Percentiles rank a stretch among this genome's conserved stretches.
phyloP scores from a whole-genome alignment of 1,140 invertebrate genomes.

The Drosophila parabipectinata region DNA sequence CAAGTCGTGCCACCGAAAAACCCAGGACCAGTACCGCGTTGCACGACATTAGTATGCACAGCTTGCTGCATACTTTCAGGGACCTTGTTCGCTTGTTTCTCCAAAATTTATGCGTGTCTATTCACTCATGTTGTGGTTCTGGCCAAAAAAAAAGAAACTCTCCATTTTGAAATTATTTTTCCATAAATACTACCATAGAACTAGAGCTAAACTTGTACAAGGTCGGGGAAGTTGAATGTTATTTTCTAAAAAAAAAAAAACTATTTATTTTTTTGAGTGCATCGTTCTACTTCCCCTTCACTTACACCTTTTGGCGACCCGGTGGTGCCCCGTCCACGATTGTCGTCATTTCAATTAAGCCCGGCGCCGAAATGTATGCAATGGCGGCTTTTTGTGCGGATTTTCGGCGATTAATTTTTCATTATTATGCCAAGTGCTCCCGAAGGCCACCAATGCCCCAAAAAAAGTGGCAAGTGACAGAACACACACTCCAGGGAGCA shows the following conservation, averaged over 20 bases:
- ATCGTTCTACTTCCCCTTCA: constrained; percentile 1
- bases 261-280: not conserved
- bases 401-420: constrained; percentile 67
- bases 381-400: constrained; percentile 43
- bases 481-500: constrained; percentile 8
- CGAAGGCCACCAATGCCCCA: constrained; percentile 30
- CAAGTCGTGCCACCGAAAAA: constrained; percentile 34
- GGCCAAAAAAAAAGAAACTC: not conserved
- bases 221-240: not conserved
- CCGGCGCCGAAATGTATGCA: constrained; percentile 65
- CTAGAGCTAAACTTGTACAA: no score
- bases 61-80: constrained; percentile 49
- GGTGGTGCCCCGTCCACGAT: constrained; percentile 33
- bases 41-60: constrained; percentile 62
- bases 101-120: constrained; percentile 74
- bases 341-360: constrained; percentile 71
- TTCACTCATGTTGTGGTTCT: constrained; percentile 19
- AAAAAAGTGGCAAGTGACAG: constrained; percentile 48
- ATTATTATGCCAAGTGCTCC: constrained; percentile 66
- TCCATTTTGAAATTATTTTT: not conserved
- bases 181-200: not conserved
- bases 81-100: constrained; percentile 47
- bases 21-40: constrained; percentile 5
- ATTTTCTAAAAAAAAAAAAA: not conserved
- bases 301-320: constrained; percentile 30